Evolutionary conservation across 2,797 vertebrate genomes (phyloP).

Genomic region (Carcharodon carcharias): DNA sequence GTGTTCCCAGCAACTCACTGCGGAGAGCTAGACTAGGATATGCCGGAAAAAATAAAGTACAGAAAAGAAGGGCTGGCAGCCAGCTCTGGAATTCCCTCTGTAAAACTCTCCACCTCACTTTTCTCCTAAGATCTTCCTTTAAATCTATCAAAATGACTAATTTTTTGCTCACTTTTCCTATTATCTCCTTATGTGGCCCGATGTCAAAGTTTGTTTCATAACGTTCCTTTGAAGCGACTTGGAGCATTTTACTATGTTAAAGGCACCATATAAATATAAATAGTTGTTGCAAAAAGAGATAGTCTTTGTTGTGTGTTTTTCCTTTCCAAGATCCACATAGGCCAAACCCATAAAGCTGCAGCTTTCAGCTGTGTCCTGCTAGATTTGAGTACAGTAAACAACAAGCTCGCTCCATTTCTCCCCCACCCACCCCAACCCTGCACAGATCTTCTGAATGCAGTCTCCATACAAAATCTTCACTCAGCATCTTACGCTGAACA

Average conservation of each 20-base stretch:
- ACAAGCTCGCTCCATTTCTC: not conserved
- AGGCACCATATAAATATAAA: conserved; percentile 37
- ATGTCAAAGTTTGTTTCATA: not conserved
- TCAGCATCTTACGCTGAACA: not conserved
- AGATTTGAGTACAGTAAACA: not conserved
- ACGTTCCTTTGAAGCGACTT: not conserved
- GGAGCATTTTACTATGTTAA: conserved; percentile 32
- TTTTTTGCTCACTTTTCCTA: not conserved
- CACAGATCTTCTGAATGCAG: not conserved
- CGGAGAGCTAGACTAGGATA: conserved; percentile 51
- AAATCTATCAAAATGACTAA: not conserved
- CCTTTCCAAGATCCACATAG: conserved; percentile 33
- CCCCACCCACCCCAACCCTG: not conserved
- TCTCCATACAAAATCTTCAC: not conserved
- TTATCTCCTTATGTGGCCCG: not conserved
- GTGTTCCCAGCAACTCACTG: conserved; percentile 59
- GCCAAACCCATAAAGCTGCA: conserved; percentile 1
- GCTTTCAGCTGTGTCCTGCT: not conserved
- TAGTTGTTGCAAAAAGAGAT: conserved; percentile 52
- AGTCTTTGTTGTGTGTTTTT: conserved; percentile 35
- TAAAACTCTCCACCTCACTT: not conserved
- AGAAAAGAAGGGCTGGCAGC: conserved; percentile 46
- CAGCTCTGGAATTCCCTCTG: conserved; percentile 42
- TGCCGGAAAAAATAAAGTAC: conserved; percentile 49
- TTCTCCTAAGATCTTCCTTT: not conserved